Percentiles rank a stretch among this genome's conserved stretches.
Conservation (phyloP, 1,140 invertebrate species). For the Thrips palmi region DNA sequence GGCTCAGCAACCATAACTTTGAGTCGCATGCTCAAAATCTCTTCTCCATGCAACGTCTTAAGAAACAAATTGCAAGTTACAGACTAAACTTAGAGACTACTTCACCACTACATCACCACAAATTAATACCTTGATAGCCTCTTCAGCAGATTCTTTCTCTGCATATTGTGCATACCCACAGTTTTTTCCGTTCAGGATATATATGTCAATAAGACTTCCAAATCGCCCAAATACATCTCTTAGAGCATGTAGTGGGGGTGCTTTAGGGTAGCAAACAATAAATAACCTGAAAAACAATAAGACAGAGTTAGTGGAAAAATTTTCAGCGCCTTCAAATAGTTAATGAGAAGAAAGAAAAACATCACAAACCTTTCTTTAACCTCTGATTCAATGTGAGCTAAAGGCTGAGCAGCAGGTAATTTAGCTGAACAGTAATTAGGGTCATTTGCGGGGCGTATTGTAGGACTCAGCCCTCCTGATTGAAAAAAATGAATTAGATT, state of each 20-base stretch:
- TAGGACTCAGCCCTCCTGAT: too few relatives aligned
- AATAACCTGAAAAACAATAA: slow-evolving; percentile 31
- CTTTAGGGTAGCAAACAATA: slow-evolving; percentile 61
- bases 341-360: slow-evolving; percentile 1
- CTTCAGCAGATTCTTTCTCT: slow-evolving; percentile 50
- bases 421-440: slow-evolving; percentile 39
- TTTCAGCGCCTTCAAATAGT: slow-evolving; percentile 1
- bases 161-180: slow-evolving; percentile 87
- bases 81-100: slow-evolving; percentile 5
- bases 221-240: slow-evolving; percentile 81
- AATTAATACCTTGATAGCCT: slow-evolving; percentile 44
- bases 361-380: slow-evolving; percentile 33
- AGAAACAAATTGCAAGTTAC: slow-evolving; percentile 13
- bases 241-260: slow-evolving; percentile 60
- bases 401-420: slow-evolving; percentile 49
- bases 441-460: too few relatives aligned
- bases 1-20: slow-evolving; percentile 85
- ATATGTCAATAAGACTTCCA: slow-evolving; percentile 83
- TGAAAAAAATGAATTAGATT: too few relatives aligned
- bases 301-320: slow-evolving; percentile 1
- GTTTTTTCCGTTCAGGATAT: slow-evolving; percentile 70
- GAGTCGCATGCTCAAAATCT: slow-evolving; percentile 58
- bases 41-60: slow-evolving; percentile 57
- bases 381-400: slow-evolving; percentile 51
- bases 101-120: background rate